Percentiles rank a stretch among this genome's conserved stretches.
phyloP scores from a whole-genome alignment of 1,140 invertebrate species.

The Pissodes strobi region DNA sequence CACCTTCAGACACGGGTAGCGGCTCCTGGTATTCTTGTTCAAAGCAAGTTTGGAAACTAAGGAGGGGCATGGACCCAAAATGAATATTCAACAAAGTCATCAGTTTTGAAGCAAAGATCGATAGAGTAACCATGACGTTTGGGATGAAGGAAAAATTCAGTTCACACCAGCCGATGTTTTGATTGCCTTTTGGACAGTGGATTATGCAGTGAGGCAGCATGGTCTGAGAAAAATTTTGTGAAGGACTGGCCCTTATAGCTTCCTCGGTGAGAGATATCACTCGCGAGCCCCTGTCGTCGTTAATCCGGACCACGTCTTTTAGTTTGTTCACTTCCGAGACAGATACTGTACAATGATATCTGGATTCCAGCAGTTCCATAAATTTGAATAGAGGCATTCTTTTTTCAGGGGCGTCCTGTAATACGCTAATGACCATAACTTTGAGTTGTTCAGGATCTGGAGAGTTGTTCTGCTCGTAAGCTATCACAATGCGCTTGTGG shows the following conservation, averaged over 20 bases:
- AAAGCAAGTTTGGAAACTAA: conserved; percentile 80
- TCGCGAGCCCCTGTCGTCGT: conserved; percentile 69
- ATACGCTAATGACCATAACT: conserved; percentile 65
- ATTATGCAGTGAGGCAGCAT: conserved; percentile 67
- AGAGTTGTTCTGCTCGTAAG: conserved; percentile 68
- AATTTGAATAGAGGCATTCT: conserved; percentile 83
- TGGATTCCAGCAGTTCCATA: conserved; percentile 81
- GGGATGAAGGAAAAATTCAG: conserved; percentile 74
- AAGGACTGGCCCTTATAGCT: conserved; percentile 59
- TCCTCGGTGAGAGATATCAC: conserved; percentile 69
- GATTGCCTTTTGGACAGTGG: conserved; percentile 61
- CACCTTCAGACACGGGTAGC: conserved; percentile 63
- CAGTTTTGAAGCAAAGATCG: conserved; percentile 64
- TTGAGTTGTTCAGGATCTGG: conserved; percentile 69
- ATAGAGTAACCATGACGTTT: conserved; percentile 69
- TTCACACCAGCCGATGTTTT: conserved; percentile 66
- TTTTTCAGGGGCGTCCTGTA: conserved; percentile 74
- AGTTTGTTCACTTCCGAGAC: conserved; percentile 82
- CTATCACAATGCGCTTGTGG: conserved; percentile 79
- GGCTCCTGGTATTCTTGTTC: conserved; percentile 68
- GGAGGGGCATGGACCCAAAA: conserved; percentile 70
- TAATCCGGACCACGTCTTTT: conserved; percentile 76
- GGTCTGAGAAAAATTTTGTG: conserved; percentile 59
- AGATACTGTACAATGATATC: conserved; percentile 77
- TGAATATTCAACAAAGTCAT: conserved; percentile 67